Base-by-base conservation (phyloP, 64 coral and sea anemone species). In the Astreopora myriophthalma region DNA sequence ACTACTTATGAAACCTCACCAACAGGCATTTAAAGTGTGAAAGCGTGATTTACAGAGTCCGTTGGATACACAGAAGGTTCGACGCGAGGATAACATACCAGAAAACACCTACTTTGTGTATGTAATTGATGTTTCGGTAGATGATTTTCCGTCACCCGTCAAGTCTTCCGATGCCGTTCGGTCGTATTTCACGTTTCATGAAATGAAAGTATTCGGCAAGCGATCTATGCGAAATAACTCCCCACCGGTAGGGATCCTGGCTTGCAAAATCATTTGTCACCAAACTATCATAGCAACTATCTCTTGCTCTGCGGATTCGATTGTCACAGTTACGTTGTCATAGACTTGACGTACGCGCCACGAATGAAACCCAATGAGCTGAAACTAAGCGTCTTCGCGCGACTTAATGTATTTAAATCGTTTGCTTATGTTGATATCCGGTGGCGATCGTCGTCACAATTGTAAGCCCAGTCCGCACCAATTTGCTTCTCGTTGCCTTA, bases 21-120 rank as follows among this genome's bases (percentile, higher is more conserved):
- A 20, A 81, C 49, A 81, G 28, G 28, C 44, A 3, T 79, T 79
- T 4, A 17, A 34, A 30, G 76, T 60, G 16, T 34, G 17, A 64
- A 83, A 32, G 19, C 22, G 29, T 62, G 77, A 49, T 81, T 81
- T 81, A 2, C 11, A 11, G 6, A 36, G 19, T 57, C 27, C 17
- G 58, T 83, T 83, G 79, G 65, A 61, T 25, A 83, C 28, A 83
- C 52, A 83, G 79, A 64, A 39, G 79, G 2, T 11, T 35, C 10
- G 19, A 31, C 38, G 37, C 40, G 8, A 22, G 24, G 75, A 51
- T 64, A 83, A 83, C 34, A 57, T 14, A 22, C 28, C 10, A 55
- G 12, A 10, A 8, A 55, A 55, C 51, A 55, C 16, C 17, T 46
- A 5, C 11, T 46, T 6, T 46, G 5, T 46, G 5, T 11, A 51